Evolutionary conservation across 2,113 vertebrate species (phyloP), one percentile per base, ranked within the genome.

Genomic region (Datnioides undecimradiatus): DNA sequence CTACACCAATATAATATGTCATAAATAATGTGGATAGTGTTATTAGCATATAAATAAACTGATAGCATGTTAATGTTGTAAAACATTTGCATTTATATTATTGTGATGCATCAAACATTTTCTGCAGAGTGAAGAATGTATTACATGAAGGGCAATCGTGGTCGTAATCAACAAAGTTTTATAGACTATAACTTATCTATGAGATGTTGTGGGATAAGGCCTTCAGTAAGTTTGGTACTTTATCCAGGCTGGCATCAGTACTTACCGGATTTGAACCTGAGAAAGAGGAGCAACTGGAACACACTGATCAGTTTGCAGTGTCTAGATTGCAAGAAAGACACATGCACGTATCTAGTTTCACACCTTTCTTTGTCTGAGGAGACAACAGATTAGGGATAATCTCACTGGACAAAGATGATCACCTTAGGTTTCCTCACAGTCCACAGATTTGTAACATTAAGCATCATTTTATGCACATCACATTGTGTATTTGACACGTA

Each of bases 271-370:
- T 59, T 59, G 12, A 58, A 36, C 33, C 14, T 19, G 52, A 55
- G 16, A 55, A 33, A 19, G 33, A 68, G 10, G 23, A 69, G 48
- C 21, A 69, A 40, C 66, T 40, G 23, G 48, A 52, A n/a, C 48
- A 36, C 33, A 21, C 23, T 46, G 17, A 46, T 27, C 23, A 69
- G 23, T 11, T 41, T n/a, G 8, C 23, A 54, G 9, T 17, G 11
- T 54, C 66, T 19, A 41, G 36, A 40, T 21, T n/a, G 34, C 3
- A 31, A 43, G 25, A 31, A 31, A 55, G 10, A 69, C 25, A 57
- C 33, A 19, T 12, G 10, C n/a, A n/a, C n/a, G n/a, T n/a, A 68
- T 68, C 54, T 23, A 19, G 43, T 59, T 48, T 66, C 51, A 66
- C 51, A 46, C 29, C 60, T 75, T 34, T 13, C 2, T 46, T 36